Percentiles rank a stretch among this genome's conserved stretches.
phyloP scores from a whole-genome alignment of 2,888 invertebrate species.

The Lasioglossum zephyrum region DNA sequence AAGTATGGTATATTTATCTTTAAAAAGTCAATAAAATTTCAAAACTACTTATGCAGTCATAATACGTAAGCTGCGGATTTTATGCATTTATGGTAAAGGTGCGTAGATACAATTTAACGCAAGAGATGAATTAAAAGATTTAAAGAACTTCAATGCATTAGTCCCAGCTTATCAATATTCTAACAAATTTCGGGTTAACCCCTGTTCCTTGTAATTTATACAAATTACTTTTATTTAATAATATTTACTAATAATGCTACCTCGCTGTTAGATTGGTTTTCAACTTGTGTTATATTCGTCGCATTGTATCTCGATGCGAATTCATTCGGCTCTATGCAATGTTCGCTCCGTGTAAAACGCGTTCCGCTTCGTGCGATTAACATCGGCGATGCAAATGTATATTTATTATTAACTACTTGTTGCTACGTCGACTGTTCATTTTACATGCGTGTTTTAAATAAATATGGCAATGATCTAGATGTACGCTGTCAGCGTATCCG shows the following conservation, averaged over 20 bases:
- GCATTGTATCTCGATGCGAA: background rate
- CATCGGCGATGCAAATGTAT: slow-evolving; percentile 13
- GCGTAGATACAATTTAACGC: too few species aligned
- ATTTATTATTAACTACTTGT: slow-evolving; percentile 48
- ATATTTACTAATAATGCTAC: slow-evolving; percentile 39
- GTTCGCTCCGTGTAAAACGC: slow-evolving; percentile 10
- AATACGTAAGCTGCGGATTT: too few species aligned
- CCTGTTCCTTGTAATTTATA: background rate
- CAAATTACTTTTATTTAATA: background rate
- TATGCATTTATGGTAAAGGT: background rate
- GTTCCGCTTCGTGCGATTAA: slow-evolving; percentile 13
- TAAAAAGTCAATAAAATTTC: too few species aligned
- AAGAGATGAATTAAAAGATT: too few species aligned
- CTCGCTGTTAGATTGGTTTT: slow-evolving; percentile 30
- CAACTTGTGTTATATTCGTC: slow-evolving; percentile 6
- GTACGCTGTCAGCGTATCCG: background rate
- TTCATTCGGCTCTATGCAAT: slow-evolving; percentile 17
- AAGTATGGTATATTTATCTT: too few species aligned
- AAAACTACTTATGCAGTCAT: too few species aligned
- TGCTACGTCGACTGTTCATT: slow-evolving; percentile 17
- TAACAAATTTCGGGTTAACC: too few species aligned
- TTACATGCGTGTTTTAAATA: slow-evolving; percentile 1
- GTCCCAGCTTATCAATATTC: too few species aligned
- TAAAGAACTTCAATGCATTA: too few species aligned
- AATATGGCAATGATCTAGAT: background rate